Base-by-base conservation (phyloP, 1,140 invertebrate genomes). In the Argopecten irradians region DNA sequence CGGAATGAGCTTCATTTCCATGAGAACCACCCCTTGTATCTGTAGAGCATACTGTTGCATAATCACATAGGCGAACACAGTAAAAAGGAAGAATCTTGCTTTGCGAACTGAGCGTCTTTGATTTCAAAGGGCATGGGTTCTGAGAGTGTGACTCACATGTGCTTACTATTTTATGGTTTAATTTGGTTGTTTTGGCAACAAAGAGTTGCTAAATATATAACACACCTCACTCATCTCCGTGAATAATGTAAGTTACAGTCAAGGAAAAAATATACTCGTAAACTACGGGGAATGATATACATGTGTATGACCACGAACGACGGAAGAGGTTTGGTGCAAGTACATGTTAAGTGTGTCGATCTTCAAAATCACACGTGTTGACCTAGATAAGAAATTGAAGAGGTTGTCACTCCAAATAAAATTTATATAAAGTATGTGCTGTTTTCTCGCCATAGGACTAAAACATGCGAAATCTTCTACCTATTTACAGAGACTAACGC, bases 181-280 rank as follows among this genome's bases (percentile, higher is more conserved):
- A 71, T 71, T 71, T 71, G 55, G 55, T 71, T 71, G 55, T 71
- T 71, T 71, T 71, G 55, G 55, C 55, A 71, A 71, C 55, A 71
- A 71, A 71, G 55, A 71, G n/a, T n/a, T 71, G 55, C 55, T 71
- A 71, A 71, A 71, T 71, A 71, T 71, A 71, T 71, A 71, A 71
- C 55, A 71, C 55, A 71, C 55, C 55, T 71, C 55, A 28, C 55
- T 71, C 55, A 5, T 22, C 55, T 71, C 55, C 55, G 0, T 71
- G 8, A 28, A n/a, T 71, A 71, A 71, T 71, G 55, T 28, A 71
- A 71, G 55, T 71, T 71, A 71, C 55, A 71, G 55, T n/a, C 55
- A 71, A 22, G 55, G 28, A 71, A 71, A 71, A 71, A 5, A 28
- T 71, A 71, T 71, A 71, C 55, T 71, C 55, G 55, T 71, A 71